Evolutionary conservation across 1,140 invertebrate genomes (phyloP), one percentile per base, ranked within the genome.

Genomic region (Drosophila jambulina): DNA sequence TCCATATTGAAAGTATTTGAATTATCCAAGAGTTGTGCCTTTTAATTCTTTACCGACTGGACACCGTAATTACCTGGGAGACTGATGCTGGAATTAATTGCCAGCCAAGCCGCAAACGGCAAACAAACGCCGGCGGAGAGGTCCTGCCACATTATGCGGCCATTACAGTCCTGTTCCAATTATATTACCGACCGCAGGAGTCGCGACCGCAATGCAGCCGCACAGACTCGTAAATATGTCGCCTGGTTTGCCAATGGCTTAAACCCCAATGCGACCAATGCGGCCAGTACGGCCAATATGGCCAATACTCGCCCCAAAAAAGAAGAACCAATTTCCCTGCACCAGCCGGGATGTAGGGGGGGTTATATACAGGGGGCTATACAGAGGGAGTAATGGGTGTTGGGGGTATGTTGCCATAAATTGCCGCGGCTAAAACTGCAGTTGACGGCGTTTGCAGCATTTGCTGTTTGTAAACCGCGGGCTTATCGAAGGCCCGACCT

Each of bases 161-260:
- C 71, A 90, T 90, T 88, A 88, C 75, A 79, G 85, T 72, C 54
- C 43, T 27, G 49, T 27, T 32, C 40, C 59, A 78, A 78, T 78
- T 78, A 78, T 78, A 78, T 78, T 78, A 71, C 58, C 65, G 76
- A 60, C 75, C 56, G 67, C 45, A 70, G 67, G 69, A 51, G 75
- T 71, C 58, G 61, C 68, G 67, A 64, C 75, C 56, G 57, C 56
- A 64, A 65, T 51, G 64, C 59, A 58, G 63, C 61, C 58, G 17
- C 61, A 72, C 45, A 71, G 78, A 74, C 85, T 90, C 85, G 85
- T 90, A 90, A 90, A 90, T 90, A 90, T 90, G 75, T 79, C 59
- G 68, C 43, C 63, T 68, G 49, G 80, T 87, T 88, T 84, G 84
- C 77, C 85, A 54, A 36, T 65, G 78, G 85, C 85, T 90, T 90